Evolutionary conservation across 2,888 invertebrate species (phyloP).

Genomic region (Erynnis tages): DNA sequence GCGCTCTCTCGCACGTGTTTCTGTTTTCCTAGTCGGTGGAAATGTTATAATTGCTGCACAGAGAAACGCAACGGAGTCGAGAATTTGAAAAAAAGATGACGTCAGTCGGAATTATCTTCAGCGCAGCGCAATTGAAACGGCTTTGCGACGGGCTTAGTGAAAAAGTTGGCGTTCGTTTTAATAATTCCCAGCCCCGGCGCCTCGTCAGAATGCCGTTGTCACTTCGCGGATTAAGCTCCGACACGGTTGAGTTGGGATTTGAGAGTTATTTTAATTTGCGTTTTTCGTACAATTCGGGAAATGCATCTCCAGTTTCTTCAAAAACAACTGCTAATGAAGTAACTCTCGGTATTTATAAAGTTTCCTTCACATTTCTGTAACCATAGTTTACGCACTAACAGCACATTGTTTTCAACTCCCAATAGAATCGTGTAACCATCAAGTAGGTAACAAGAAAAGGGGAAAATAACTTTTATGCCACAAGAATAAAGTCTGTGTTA

Average conservation of each 20-base stretch:
- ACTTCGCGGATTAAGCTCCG: slow-evolving; percentile 80
- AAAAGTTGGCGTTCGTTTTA: slow-evolving; percentile 82
- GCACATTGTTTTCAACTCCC: neutral
- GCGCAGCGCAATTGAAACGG: slow-evolving; percentile 82
- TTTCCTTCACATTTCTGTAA: slow-evolving; percentile 12
- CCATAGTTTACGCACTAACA: neutral
- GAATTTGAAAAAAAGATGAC: slow-evolving; percentile 81
- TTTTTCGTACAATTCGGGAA: slow-evolving; percentile 66
- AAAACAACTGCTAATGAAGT: slow-evolving; percentile 26
- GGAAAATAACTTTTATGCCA: no score
- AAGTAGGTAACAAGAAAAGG: no score
- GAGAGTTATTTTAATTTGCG: slow-evolving; percentile 80
- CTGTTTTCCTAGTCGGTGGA: slow-evolving; percentile 80
- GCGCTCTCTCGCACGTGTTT: slow-evolving; percentile 76
- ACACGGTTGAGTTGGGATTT: slow-evolving; percentile 80
- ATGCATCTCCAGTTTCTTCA: slow-evolving; percentile 27
- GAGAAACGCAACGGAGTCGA: slow-evolving; percentile 74
- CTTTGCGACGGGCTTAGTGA: slow-evolving; percentile 81
- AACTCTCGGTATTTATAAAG: slow-evolving; percentile 17
- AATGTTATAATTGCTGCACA: slow-evolving; percentile 81
- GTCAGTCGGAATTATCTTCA: slow-evolving; percentile 81
- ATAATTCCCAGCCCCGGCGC: slow-evolving; percentile 81
- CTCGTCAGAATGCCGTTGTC: slow-evolving; percentile 82
- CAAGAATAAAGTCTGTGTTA: no score
- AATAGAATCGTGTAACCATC: neutral